Percentiles rank a stretch among this genome's conserved stretches.
These are phyloP conservation scores for Parnassius glacialis DNA, from an alignment of 2,888 invertebrate genomes.

Conservation along the genomic window DNA sequence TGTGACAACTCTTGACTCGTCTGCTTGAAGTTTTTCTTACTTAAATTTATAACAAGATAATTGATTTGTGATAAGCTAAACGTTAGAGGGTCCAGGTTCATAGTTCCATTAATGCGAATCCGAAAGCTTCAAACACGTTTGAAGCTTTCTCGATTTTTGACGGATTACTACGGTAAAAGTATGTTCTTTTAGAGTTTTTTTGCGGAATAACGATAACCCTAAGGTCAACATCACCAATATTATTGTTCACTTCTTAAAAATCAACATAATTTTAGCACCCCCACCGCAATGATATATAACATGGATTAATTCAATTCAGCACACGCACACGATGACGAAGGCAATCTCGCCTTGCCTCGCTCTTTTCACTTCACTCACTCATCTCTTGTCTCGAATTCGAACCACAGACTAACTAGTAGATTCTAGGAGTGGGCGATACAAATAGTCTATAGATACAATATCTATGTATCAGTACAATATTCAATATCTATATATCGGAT, in stretches of 20 bases:
- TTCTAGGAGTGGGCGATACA: constrained; percentile 1
- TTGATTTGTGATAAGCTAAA: constrained; percentile 99
- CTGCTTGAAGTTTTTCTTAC: constrained; percentile 96
- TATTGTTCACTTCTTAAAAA: constrained; percentile 64
- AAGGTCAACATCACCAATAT: constrained; percentile 77
- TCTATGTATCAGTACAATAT: accelerated
- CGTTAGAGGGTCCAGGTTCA: constrained; percentile 99
- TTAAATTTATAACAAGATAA: constrained; percentile 97
- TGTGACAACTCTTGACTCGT: constrained; percentile 93
- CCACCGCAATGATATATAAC: constrained; percentile 27
- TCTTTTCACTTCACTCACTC: constrained; percentile 17
- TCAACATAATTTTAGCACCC: constrained; percentile 55
- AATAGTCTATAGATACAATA: too few species aligned
- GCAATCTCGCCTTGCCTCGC: constrained; percentile 35
- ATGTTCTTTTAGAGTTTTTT: constrained; percentile 69
- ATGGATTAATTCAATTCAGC: constrained; percentile 40
- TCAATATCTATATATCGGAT: too few species aligned
- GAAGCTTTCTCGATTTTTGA: constrained; percentile 93
- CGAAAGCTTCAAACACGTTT: constrained; percentile 97
- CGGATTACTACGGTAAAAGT: constrained; percentile 81
- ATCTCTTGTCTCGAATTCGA: constrained; percentile 1
- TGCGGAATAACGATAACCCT: constrained; percentile 67
- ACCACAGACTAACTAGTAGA: neutral
- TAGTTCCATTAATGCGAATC: constrained; percentile 95
- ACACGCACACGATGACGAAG: constrained; percentile 68